Base-by-base conservation (phyloP, 2,888 invertebrate genomes). In the Gari tellinella region DNA sequence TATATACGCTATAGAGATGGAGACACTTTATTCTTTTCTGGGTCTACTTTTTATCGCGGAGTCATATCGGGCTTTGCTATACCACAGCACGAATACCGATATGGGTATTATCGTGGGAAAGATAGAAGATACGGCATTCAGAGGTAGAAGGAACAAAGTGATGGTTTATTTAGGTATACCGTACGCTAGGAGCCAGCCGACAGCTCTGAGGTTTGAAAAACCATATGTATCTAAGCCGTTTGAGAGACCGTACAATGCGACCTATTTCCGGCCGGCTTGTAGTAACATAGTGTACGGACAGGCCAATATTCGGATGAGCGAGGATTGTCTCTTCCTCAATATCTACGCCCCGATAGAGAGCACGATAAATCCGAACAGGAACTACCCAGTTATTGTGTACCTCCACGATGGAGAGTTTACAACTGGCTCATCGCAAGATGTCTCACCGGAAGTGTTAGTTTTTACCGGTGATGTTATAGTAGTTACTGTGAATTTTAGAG, bases 381-480 rank as follows among this genome's bases (percentile, higher is more conserved):
- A 52, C 15, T 79, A 37, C 41, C 74, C 79, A 25, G 79, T 79
- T 3, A 19, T 79, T 10, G 58, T 79, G 17, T 79, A 74, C 48
- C 56, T 79, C 19, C 79, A 79, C 53, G 74, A 68, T 19, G 79
- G 74, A 12, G 60, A 65, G 51, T 79, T 79, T 49, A 63, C 49
- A 41, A 23, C 46, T 25, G 79, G 79, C 0, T 37, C 74, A 15
- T 38, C 72, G 14, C 52, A 57, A 52, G 72, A 68, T 26, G 60
- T 68, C 8, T 60, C 72, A 14, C 74, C 72, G 37, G 79, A 79
- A 46, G 55, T 68, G 14, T 52, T 79, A 10, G 40, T 65, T 19
- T 43, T 53, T 14, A 46, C 51, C 2, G 58, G 68, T 14, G 64
- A 75, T 40, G 26, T 75, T 3, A 68, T 79, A 23, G 57, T 79